Percentiles rank a stretch among this genome's conserved stretches.
phyloP scores from a whole-genome alignment of 2,113 vertebrate genomes.

The Xenopus laevis region DNA sequence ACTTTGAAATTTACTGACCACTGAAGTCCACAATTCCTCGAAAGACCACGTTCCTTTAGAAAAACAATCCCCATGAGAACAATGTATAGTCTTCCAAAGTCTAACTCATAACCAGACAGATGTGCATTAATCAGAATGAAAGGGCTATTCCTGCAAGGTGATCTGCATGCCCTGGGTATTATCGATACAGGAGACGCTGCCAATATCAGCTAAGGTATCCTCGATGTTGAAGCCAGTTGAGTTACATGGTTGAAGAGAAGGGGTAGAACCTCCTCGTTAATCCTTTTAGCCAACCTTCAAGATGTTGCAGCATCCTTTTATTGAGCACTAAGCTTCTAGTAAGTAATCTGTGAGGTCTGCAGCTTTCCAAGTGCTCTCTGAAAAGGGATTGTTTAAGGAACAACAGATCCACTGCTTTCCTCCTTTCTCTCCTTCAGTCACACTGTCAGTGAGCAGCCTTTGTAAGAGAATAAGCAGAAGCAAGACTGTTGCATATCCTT shows the following conservation, averaged over 20 bases:
- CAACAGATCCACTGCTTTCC: neutral
- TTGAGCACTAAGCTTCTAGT: neutral
- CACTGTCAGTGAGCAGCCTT: neutral
- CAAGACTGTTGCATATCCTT: neutral
- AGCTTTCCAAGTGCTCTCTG: neutral
- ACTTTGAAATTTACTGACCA: too few species aligned
- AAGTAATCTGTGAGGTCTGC: neutral
- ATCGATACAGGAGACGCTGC: neutral
- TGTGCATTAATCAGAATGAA: too few species aligned
- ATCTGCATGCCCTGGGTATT: neutral
- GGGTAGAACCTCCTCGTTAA: neutral
- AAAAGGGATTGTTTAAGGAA: neutral
- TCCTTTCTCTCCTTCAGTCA: neutral
- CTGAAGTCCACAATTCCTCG: too few species aligned
- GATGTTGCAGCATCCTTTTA: neutral
- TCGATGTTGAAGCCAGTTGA: neutral
- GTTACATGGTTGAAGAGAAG: neutral
- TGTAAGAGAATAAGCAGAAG: neutral
- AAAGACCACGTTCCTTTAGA: too few species aligned
- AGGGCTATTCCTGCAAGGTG: neutral
- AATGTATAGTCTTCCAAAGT: too few species aligned
- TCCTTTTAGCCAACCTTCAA: neutral
- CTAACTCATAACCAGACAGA: too few species aligned
- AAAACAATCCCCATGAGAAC: too few species aligned
- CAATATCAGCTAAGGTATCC: neutral